These are phyloP conservation scores for Lineus longissimus DNA, from an alignment of 1,140 invertebrate genomes.

Conservation along the genomic window DNA sequence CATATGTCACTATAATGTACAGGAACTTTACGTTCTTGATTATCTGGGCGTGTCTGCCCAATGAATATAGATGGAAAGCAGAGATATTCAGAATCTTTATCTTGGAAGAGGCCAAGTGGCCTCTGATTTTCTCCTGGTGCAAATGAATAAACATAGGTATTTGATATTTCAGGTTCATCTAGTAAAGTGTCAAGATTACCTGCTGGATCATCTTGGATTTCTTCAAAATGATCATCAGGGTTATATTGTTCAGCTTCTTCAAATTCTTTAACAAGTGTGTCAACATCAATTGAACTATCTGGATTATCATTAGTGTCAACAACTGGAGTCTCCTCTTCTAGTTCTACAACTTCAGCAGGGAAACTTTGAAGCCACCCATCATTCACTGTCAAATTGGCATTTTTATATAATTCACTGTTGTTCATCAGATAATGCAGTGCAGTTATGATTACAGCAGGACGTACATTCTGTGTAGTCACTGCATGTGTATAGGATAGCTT, in stretches of 20 bases:
- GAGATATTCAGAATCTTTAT: conserved; percentile 20
- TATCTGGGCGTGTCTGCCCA: conserved; percentile 18
- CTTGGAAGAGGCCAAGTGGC: conserved; percentile 20
- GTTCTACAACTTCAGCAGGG: background rate
- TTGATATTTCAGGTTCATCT: conserved; percentile 8
- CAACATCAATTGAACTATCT: conserved; percentile 13
- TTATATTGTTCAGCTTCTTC: background rate
- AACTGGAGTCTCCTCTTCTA: too few relatives aligned
- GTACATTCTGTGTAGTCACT: conserved; percentile 16
- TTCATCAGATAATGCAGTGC: conserved; percentile 10
- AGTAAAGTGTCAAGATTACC: conserved; percentile 17
- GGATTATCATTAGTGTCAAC: background rate
- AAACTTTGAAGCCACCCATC: background rate
- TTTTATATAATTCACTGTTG: conserved; percentile 18
- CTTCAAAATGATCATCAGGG: conserved; percentile 1
- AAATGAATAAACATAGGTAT: conserved; percentile 12
- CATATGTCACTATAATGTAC: conserved; percentile 21
- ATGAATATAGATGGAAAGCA: conserved; percentile 25
- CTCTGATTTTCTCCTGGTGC: conserved; percentile 20
- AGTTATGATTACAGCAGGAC: conserved; percentile 13
- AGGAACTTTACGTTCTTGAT: conserved; percentile 11
- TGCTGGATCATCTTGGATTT: conserved; percentile 1
- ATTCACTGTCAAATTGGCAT: conserved; percentile 17
- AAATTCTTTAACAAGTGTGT: background rate
- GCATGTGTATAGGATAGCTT: conserved; percentile 17